Evolutionary conservation across 2,113 vertebrate genomes (phyloP).

Genomic region (Callopanchax toddi): DNA sequence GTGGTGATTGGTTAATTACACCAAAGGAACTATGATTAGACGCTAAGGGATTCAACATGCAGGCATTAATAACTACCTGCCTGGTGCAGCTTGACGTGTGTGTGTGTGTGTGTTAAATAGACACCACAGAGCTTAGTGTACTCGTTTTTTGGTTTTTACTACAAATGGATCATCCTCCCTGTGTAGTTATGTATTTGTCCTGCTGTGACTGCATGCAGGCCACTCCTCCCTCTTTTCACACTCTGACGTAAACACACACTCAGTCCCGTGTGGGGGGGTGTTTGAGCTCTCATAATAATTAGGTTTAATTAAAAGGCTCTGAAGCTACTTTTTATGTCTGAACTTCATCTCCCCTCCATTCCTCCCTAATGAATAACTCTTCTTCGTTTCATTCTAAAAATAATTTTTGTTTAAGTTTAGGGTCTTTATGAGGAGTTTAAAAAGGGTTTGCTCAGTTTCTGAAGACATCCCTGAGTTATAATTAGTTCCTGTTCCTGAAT

Average conservation of each 20-base stretch:
- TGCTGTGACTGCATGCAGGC: conserved; percentile 2
- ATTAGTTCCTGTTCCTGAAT: too few species aligned
- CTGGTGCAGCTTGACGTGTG: conserved; percentile 21
- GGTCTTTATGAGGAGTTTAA: too few species aligned
- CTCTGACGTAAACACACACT: not conserved
- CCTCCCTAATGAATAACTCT: conserved; percentile 21
- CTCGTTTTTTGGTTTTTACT: conserved; percentile 16
- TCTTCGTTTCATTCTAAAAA: conserved; percentile 23
- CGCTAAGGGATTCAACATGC: conserved; percentile 43
- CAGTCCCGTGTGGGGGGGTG: conserved; percentile 27
- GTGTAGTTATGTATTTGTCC: conserved; percentile 24
- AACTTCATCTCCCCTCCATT: conserved; percentile 15
- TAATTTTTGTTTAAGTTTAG: conserved; percentile 14
- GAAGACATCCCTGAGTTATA: too few species aligned
- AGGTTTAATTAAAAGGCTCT: conserved; percentile 58
- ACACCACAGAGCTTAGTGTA: conserved; percentile 14
- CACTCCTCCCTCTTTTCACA: not conserved
- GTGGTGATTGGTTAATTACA: conserved; percentile 72
- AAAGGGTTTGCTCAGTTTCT: too few species aligned
- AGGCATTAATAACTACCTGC: conserved; percentile 50
- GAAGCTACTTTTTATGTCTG: conserved; percentile 19
- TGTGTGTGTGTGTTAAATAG: conserved; percentile 12
- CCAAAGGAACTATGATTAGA: conserved; percentile 59
- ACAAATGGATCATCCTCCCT: conserved; percentile 29
- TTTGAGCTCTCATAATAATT: conserved; percentile 54